Evolutionary conservation across 2,113 vertebrate species (phyloP).

Genomic region (Trichechus manatus): DNA sequence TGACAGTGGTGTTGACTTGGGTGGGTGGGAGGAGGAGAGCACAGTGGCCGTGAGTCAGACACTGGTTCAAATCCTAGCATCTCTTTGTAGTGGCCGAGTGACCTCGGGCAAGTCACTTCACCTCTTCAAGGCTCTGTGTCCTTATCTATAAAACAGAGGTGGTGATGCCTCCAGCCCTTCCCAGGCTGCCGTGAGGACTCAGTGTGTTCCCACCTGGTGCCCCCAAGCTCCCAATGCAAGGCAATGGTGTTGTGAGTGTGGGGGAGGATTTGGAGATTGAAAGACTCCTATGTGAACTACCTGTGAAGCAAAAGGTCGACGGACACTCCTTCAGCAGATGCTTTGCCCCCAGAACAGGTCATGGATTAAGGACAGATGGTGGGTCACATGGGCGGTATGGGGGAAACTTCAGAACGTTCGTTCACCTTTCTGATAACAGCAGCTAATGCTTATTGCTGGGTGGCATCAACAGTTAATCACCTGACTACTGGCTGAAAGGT

Average conservation of each 20-base stretch:
- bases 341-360: not conserved
- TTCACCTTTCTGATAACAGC: not conserved
- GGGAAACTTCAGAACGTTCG: too few species aligned
- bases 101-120: too few species aligned
- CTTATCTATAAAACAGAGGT: not conserved
- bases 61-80: too few species aligned
- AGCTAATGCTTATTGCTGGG: fast-evolving
- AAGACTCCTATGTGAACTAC: fast-evolving
- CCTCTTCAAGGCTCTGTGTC: fast-evolving
- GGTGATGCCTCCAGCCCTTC: fast-evolving
- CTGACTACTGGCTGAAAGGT: too few species aligned
- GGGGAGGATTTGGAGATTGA: fast-evolving
- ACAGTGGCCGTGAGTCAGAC: fast-evolving
- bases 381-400: fast-evolving
- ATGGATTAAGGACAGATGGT: not conserved
- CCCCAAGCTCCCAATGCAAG: not conserved
- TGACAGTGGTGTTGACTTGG: fast-evolving
- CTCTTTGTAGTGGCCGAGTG: fast-evolving
- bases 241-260: too few species aligned
- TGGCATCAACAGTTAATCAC: not conserved
- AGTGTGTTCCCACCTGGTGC: fast-evolving
- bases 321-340: not conserved
- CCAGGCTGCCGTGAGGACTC: not conserved
- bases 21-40: not conserved
- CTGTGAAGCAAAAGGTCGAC: fast-evolving